phyloP scores from a whole-genome alignment of 1,140 invertebrate genomes.

The Muscidifurax raptorellus region DNA sequence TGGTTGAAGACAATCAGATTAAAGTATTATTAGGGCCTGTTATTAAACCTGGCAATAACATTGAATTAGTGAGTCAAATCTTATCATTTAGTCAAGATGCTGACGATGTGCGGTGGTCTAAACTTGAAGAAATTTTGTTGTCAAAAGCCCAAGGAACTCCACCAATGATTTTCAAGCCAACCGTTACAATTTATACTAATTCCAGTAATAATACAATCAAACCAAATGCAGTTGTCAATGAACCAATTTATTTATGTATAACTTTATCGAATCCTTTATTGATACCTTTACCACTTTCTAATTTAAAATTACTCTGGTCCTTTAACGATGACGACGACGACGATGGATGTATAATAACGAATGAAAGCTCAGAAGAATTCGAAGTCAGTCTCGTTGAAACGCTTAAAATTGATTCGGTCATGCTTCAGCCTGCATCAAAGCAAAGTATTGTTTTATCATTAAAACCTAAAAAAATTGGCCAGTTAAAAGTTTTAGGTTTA shows the following conservation, averaged over 20 bases:
- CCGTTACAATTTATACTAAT: slow-evolving; percentile 81
- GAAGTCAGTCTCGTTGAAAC: slow-evolving; percentile 70
- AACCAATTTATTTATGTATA: slow-evolving; percentile 87
- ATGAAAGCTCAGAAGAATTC: slow-evolving; percentile 62
- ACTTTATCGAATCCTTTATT: slow-evolving; percentile 88
- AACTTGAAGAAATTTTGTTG: slow-evolving; percentile 87
- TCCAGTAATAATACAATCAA: slow-evolving; percentile 81
- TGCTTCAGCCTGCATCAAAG: slow-evolving; percentile 69
- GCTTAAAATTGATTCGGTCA: slow-evolving; percentile 68
- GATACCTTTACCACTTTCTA: slow-evolving; percentile 82
- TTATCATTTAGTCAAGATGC: slow-evolving; percentile 66
- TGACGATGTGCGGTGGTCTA: slow-evolving; percentile 78
- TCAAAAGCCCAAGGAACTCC: slow-evolving; percentile 81
- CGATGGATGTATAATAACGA: slow-evolving; percentile 70
- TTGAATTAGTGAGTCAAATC: slow-evolving; percentile 63
- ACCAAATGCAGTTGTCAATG: slow-evolving; percentile 85
- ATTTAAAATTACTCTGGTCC: slow-evolving; percentile 88
- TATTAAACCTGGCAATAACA: slow-evolving; percentile 62
- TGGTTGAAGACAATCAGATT: slow-evolving; percentile 80
- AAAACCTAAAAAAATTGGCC: slow-evolving; percentile 64
- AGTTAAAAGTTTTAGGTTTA: slow-evolving; percentile 68
- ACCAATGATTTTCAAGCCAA: slow-evolving; percentile 87
- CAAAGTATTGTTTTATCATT: slow-evolving; percentile 67
- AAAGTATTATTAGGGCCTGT: slow-evolving; percentile 80
- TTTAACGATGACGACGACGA: slow-evolving; percentile 76